Evolutionary conservation across 2,113 vertebrate species (phyloP).

Genomic region (Scartelaos histophorus): DNA sequence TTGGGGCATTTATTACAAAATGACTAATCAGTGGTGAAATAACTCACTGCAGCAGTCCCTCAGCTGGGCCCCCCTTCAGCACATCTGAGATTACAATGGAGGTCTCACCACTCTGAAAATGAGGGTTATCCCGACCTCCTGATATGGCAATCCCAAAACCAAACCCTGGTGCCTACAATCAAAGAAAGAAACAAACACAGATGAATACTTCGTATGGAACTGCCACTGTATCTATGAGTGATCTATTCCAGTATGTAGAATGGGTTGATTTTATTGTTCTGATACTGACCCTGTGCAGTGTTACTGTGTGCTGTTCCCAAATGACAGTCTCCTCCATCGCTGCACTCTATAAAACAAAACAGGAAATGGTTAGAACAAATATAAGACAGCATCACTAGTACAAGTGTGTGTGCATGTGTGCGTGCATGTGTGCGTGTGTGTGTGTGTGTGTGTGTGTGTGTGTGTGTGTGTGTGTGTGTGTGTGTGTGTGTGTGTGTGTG

Average conservation of each 20-base stretch:
- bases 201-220: neutral
- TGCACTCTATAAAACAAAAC: conserved; percentile 82
- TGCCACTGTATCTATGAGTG: neutral
- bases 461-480: no score
- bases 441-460: no score
- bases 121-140: conserved; percentile 97
- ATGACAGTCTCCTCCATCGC: conserved; percentile 99
- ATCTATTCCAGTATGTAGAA: neutral
- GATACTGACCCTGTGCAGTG: conserved; percentile 94
- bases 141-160: conserved; percentile 99
- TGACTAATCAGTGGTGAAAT: conserved; percentile 8
- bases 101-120: conserved; percentile 98
- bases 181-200: conserved; percentile 12
- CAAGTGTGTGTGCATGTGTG: no score
- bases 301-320: conserved; percentile 99
- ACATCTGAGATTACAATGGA: conserved; percentile 99
- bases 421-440: no score
- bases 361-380: conserved; percentile 21
- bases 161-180: conserved; percentile 91
- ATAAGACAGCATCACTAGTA: neutral
- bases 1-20: conserved; percentile 36
- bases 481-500: no score
- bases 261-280: neutral
- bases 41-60: conserved; percentile 95
- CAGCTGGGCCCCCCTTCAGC: conserved; percentile 95